phyloP scores from a whole-genome alignment of 2,113 vertebrate species.

The Rafetus swinhoei region DNA sequence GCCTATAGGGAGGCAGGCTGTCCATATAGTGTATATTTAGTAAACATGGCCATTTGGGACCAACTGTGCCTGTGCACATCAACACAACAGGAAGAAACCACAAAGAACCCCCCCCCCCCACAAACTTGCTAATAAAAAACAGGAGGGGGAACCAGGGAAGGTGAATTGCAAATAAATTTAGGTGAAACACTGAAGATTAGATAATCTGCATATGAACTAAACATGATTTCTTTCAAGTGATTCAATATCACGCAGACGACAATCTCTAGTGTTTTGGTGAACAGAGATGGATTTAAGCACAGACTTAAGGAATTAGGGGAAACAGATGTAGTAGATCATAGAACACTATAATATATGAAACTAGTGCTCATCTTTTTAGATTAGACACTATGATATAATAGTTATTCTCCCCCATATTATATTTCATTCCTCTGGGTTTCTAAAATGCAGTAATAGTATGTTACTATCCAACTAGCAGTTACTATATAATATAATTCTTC shows the following conservation, averaged over 20 bases:
- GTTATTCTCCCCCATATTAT: constrained; percentile 21
- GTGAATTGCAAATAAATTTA: background rate
- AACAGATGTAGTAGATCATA: background rate
- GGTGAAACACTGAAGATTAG: background rate
- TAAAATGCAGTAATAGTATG: constrained; percentile 41
- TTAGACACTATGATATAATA: constrained; percentile 12
- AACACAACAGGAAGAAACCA: background rate
- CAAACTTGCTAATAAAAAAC: background rate
- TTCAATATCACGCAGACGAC: background rate
- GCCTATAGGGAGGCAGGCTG: background rate
- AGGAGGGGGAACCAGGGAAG: background rate
- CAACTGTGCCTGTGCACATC: background rate
- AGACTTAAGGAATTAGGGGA: background rate
- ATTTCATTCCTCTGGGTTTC: constrained; percentile 22
- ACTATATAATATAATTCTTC: background rate
- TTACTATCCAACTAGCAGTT: background rate
- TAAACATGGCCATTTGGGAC: background rate
- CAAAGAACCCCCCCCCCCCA: background rate
- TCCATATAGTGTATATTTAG: background rate
- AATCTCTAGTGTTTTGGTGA: background rate
- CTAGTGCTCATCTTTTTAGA: constrained; percentile 2
- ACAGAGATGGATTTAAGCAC: background rate
- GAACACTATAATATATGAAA: background rate
- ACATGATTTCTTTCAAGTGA: background rate
- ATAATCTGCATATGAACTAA: background rate